Evolutionary conservation across 2,797 vertebrate species (phyloP).

Genomic region (Onychomys leucogaster): DNA sequence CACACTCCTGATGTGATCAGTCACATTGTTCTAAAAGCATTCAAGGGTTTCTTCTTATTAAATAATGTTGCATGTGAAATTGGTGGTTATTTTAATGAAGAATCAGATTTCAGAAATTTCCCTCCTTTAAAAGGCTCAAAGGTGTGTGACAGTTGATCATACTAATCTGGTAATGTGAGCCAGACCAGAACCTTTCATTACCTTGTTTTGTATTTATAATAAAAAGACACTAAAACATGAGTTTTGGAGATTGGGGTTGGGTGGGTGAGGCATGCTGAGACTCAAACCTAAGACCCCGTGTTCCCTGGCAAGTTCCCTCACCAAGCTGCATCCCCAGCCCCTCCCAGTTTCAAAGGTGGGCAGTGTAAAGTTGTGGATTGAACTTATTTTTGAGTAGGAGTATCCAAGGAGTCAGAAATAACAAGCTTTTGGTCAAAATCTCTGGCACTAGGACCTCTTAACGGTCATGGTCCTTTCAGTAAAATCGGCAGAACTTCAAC

Average conservation of each 20-base stretch:
- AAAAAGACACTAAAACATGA: neutral
- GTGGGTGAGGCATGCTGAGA: too few species aligned
- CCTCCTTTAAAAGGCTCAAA: neutral
- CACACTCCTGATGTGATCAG: rapidly evolving
- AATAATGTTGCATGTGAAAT: neutral
- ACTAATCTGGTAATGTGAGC: neutral
- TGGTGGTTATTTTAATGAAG: neutral
- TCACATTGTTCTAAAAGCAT: neutral
- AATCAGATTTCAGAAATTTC: neutral
- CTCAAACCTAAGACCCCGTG: neutral
- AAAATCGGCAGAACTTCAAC: conserved; percentile 51
- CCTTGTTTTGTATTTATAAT: neutral
- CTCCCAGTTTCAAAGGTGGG: neutral
- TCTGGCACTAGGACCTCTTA: neutral
- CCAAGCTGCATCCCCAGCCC: neutral
- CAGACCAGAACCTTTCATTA: neutral
- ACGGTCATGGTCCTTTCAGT: neutral
- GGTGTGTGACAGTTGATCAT: neutral
- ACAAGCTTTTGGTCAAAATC: conserved; percentile 27
- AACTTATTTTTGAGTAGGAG: conserved; percentile 23
- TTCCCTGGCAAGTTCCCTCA: neutral
- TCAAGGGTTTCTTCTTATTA: conserved; percentile 3
- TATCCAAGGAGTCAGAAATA: conserved; percentile 30
- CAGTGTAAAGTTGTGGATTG: neutral
- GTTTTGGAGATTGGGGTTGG: neutral